phyloP scores from a whole-genome alignment of 1,140 invertebrate genomes.

The Sycobia sp. region DNA sequence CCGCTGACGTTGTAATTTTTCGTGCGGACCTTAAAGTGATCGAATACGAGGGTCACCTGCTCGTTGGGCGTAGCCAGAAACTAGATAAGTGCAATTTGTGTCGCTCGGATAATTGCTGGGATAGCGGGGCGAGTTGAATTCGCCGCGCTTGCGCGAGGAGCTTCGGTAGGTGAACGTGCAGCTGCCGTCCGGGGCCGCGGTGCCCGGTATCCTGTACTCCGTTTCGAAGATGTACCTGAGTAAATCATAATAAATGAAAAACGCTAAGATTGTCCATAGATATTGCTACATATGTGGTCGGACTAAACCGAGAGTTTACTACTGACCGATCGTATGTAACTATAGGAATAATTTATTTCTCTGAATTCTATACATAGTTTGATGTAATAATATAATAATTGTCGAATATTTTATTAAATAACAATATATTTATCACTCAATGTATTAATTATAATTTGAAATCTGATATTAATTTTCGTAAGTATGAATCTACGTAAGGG shows the following conservation, averaged over 20 bases:
- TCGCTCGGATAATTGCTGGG: slow-evolving; percentile 93
- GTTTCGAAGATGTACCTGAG: slow-evolving; percentile 79
- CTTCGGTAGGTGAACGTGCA: slow-evolving; percentile 92
- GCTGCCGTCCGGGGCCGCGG: slow-evolving; percentile 84
- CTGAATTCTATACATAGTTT: too few species aligned
- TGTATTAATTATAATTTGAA: too few species aligned
- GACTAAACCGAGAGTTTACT: too few species aligned
- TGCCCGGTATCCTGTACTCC: slow-evolving; percentile 94
- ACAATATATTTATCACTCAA: too few species aligned
- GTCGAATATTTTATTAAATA: neutral
- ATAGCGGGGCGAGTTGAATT: slow-evolving; percentile 94
- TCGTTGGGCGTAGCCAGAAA: slow-evolving; percentile 85
- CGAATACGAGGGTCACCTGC: slow-evolving; percentile 90
- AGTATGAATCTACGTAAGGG: too few species aligned
- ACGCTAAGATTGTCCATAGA: too few species aligned
- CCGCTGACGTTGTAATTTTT: slow-evolving; percentile 66
- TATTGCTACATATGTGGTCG: too few species aligned
- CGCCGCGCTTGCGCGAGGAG: slow-evolving; percentile 81
- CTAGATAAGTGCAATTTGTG: slow-evolving; percentile 90
- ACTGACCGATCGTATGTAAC: too few species aligned
- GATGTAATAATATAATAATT: too few species aligned
- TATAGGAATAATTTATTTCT: too few species aligned
- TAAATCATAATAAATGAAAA: too few species aligned
- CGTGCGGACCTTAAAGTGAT: slow-evolving; percentile 86
- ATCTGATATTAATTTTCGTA: too few species aligned